These are phyloP conservation scores for Beris chalybata DNA, from an alignment of 2,888 invertebrate species.

Conservation along the genomic window DNA sequence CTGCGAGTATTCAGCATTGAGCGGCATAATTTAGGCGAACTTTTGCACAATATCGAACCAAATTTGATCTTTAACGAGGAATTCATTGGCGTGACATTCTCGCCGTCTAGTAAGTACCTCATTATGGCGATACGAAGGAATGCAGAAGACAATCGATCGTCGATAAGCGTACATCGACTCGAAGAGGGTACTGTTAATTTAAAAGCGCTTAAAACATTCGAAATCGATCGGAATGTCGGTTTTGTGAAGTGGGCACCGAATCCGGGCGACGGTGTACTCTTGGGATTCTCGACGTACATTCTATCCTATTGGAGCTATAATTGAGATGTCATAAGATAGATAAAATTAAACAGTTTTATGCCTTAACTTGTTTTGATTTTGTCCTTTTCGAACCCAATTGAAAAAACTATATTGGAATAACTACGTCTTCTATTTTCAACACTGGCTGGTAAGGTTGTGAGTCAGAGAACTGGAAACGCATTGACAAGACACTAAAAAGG, in stretches of 20 bases:
- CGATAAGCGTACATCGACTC: constrained; percentile 28
- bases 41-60: constrained; percentile 25
- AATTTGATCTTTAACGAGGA: constrained; percentile 14
- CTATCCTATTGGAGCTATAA: constrained; percentile 28
- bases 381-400: too few species aligned
- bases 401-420: too few species aligned
- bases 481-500: too few species aligned
- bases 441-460: too few species aligned
- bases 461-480: too few species aligned
- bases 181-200: constrained; percentile 14
- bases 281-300: constrained; percentile 24
- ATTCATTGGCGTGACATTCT: constrained; percentile 29
- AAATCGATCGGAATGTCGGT: constrained; percentile 27
- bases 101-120: constrained; percentile 23
- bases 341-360: too few species aligned
- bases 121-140: constrained; percentile 22
- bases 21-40: constrained; percentile 14
- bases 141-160: constrained; percentile 16
- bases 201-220: constrained; percentile 16
- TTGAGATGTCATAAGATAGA: constrained; percentile 3
- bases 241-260: constrained; percentile 30
- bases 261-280: constrained; percentile 20
- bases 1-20: constrained; percentile 29
- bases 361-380: too few species aligned
- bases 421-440: too few species aligned